These are phyloP conservation scores for Dasypus novemcinctus DNA, from an alignment of 2,113 vertebrate species.

Conservation along the genomic window DNA sequence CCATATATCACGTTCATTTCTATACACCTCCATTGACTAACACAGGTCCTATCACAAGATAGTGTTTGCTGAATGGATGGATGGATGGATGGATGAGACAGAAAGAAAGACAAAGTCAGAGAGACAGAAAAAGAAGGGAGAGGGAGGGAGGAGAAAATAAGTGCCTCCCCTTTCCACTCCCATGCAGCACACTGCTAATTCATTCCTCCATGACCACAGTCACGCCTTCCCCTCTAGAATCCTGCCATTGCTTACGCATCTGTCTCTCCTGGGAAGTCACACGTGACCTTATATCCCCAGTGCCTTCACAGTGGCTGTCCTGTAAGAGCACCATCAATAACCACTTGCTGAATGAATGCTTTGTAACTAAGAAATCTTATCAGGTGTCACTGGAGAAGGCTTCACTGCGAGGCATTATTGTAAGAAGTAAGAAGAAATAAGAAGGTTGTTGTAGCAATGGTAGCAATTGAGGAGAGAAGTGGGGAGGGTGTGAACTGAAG, in stretches of 20 bases:
- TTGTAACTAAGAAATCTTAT: conserved; percentile 71
- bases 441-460: not conserved
- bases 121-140: not conserved
- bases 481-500: accelerated
- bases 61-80: not conserved
- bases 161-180: not conserved
- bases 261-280: conserved; percentile 41
- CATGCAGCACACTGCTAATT: not conserved
- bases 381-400: conserved; percentile 52
- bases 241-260: not conserved
- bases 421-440: not conserved
- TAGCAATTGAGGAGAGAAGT: not conserved
- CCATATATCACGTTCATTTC: not conserved
- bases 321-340: conserved; percentile 63
- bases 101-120: not conserved
- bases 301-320: conserved; percentile 30
- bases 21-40: too few relatives aligned
- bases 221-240: not conserved
- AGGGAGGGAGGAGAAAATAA: not conserved
- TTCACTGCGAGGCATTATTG: not conserved
- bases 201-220: not conserved
- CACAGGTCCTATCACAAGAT: accelerated
- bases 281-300: not conserved
- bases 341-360: conserved; percentile 50
- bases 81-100: not conserved